phyloP scores from a whole-genome alignment of 2,888 invertebrate genomes.

The Ichneumoninae sp. region DNA sequence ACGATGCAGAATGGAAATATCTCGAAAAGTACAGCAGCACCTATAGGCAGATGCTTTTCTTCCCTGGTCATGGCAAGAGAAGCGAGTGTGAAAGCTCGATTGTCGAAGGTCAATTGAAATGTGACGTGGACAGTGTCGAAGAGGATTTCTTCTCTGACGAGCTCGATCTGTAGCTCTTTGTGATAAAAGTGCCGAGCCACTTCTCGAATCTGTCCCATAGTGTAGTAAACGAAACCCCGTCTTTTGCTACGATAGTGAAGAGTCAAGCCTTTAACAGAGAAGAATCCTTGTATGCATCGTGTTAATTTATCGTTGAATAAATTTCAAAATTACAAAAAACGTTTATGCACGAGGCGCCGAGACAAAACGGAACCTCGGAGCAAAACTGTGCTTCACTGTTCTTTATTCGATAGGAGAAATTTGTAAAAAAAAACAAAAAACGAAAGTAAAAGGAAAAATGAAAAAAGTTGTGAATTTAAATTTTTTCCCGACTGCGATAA shows the following conservation, averaged over 20 bases:
- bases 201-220: constrained; percentile 97
- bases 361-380: too few relatives aligned
- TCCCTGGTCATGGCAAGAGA: constrained; percentile 94
- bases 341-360: neutral
- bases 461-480: neutral
- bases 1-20: constrained; percentile 99
- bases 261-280: constrained; percentile 89
- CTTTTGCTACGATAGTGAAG: constrained; percentile 97
- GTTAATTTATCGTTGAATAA: constrained; percentile 6
- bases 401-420: neutral
- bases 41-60: constrained; percentile 95
- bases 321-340: neutral
- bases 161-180: constrained; percentile 96
- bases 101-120: constrained; percentile 97
- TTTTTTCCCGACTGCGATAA: too few relatives aligned
- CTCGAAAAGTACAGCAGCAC: constrained; percentile 96
- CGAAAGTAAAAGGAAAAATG: too few relatives aligned
- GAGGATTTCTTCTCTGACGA: constrained; percentile 93
- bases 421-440: neutral
- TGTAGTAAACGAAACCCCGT: constrained; percentile 97
- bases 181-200: constrained; percentile 97
- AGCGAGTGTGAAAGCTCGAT: constrained; percentile 94
- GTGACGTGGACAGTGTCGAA: constrained; percentile 97
- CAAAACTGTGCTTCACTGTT: too few relatives aligned
- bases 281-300: constrained; percentile 50